A percentile compares a stretch with the other conserved stretches of the same genome.
phyloP scores from a whole-genome alignment of 1,140 invertebrate species.

The Colletes latitarsis region DNA sequence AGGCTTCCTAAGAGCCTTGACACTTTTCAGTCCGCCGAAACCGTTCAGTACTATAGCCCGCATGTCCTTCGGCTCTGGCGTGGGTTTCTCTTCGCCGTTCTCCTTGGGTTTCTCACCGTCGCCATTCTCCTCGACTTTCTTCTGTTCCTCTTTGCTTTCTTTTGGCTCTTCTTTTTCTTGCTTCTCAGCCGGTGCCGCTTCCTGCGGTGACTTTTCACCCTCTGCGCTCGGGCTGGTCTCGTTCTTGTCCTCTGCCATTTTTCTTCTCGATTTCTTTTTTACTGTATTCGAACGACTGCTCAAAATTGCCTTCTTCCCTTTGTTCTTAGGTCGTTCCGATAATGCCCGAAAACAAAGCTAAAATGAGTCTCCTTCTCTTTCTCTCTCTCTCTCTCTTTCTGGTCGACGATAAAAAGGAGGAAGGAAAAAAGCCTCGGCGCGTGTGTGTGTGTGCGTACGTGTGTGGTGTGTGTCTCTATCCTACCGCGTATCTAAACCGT shows the following conservation, averaged over 20 bases:
- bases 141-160: slow-evolving; percentile 80
- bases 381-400: not conserved
- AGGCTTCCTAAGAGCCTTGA: slow-evolving; percentile 90
- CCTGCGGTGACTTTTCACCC: slow-evolving; percentile 72
- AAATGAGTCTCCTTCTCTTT: not conserved
- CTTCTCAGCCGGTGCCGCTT: slow-evolving; percentile 67
- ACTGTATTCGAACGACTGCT: not conserved
- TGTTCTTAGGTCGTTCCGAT: not conserved
- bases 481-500: slow-evolving; percentile 27
- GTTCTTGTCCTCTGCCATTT: slow-evolving; percentile 80
- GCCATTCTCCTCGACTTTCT: slow-evolving; percentile 81
- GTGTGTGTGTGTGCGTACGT: too few relatives aligned
- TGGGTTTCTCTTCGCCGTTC: slow-evolving; percentile 83
- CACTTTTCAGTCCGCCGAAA: slow-evolving; percentile 91
- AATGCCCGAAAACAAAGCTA: not conserved
- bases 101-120: slow-evolving; percentile 78
- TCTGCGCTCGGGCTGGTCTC: slow-evolving; percentile 74
- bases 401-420: not conserved
- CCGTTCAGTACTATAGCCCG: slow-evolving; percentile 90
- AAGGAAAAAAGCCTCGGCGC: slow-evolving; percentile 6
- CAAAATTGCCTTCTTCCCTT: not conserved
- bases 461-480: not conserved
- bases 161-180: slow-evolving; percentile 68
- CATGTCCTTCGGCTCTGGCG: slow-evolving; percentile 88
- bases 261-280: slow-evolving; percentile 36